Evolutionary conservation across 1,140 invertebrate species (phyloP).

Genomic region (Chironomus tepperi): DNA sequence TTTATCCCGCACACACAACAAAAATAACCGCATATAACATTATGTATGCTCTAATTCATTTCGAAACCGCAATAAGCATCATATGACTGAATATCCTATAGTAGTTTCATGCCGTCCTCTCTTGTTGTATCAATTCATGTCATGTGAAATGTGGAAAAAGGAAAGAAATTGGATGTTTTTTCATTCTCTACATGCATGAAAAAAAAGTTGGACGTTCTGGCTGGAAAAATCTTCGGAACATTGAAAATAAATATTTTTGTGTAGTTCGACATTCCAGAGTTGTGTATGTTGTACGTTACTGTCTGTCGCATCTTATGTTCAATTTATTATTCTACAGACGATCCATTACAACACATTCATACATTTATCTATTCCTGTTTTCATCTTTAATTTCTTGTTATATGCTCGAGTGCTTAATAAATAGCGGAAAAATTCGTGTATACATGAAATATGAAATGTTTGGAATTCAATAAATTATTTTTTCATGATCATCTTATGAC

Average conservation of each 20-base stretch:
- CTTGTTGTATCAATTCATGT: background rate
- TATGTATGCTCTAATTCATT: background rate
- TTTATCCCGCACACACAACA: background rate
- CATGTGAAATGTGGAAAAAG: too few relatives aligned
- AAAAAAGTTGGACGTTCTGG: background rate
- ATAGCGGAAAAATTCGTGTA: background rate
- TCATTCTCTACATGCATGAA: too few relatives aligned
- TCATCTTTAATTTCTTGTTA: too few relatives aligned
- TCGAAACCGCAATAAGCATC: background rate
- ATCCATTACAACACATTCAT: background rate
- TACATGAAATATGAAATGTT: background rate
- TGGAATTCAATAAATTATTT: conserved; percentile 4
- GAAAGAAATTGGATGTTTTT: too few relatives aligned
- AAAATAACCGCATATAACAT: background rate
- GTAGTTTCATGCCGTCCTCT: background rate
- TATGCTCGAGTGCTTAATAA: background rate
- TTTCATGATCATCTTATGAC: background rate
- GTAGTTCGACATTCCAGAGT: too few relatives aligned
- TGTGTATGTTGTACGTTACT: background rate
- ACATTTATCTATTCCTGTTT: background rate
- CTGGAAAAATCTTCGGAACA: background rate
- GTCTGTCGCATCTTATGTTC: background rate
- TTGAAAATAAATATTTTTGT: background rate
- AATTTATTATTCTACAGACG: background rate
- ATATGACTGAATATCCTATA: background rate